Percentiles rank a stretch among this genome's conserved stretches.
Evolutionary conservation across 92 coral and sea anemone species (phyloP).

Genomic region (Parazoanthus swiftii): DNA sequence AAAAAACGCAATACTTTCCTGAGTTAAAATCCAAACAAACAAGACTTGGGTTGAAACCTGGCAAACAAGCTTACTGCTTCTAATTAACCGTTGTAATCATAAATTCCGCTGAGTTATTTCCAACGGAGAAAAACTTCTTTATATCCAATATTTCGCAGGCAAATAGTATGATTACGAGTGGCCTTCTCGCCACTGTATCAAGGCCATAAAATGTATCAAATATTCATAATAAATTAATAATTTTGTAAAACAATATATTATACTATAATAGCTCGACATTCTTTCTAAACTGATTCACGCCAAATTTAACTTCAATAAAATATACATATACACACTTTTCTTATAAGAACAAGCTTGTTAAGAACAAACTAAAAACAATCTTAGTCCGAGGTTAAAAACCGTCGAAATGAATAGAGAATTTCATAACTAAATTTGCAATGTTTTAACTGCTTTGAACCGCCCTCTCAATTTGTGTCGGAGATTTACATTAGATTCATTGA

Average conservation of each 20-base stretch:
- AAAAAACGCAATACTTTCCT: not conserved
- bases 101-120: not conserved
- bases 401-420: no score
- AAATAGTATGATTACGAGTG: not conserved
- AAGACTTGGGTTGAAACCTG: not conserved
- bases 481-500: no score
- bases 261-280: slow-evolving; percentile 7
- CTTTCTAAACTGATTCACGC: not conserved
- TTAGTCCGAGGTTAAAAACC: not conserved
- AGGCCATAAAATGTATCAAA: not conserved
- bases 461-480: no score
- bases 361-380: not conserved
- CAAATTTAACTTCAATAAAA: slow-evolving; percentile 5
- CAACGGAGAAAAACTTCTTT: not conserved
- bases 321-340: not conserved
- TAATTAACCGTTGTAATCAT: not conserved
- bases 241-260: slow-evolving; percentile 23
- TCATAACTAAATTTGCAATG: no score
- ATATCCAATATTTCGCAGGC: not conserved
- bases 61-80: not conserved
- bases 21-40: not conserved
- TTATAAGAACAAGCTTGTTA: not conserved
- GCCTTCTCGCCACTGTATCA: not conserved
- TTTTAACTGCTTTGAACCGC: not conserved
- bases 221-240: slow-evolving; percentile 23